phyloP scores from a whole-genome alignment of 2,888 invertebrate species.

The Drosophila acutilabella region DNA sequence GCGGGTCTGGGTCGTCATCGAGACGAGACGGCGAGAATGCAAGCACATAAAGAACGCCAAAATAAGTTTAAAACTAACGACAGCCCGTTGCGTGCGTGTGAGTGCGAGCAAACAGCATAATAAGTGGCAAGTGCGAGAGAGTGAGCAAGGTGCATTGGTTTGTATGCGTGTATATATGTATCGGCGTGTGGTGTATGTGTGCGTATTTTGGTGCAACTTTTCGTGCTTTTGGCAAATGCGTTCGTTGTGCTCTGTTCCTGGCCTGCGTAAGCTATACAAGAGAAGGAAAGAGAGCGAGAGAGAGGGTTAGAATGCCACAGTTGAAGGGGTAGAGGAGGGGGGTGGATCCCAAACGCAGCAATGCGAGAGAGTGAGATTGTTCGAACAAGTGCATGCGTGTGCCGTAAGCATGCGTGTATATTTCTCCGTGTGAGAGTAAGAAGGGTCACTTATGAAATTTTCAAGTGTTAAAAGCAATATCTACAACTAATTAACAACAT shows the following conservation, averaged over 20 bases:
- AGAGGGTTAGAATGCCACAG: conserved; percentile 36
- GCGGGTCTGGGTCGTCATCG: conserved; percentile 79
- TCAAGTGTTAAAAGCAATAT: conserved; percentile 52
- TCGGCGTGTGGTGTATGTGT: conserved; percentile 21
- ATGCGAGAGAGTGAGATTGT: conserved; percentile 46
- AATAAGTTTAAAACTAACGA: conserved; percentile 79
- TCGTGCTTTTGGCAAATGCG: conserved; percentile 74
- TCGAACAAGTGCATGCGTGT: conserved; percentile 65
- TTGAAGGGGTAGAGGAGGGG: conserved; percentile 18
- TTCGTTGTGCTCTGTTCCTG: conserved; percentile 47
- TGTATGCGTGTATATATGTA: conserved; percentile 17
- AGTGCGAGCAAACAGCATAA: conserved; percentile 40
- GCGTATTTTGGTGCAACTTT: conserved; percentile 72
- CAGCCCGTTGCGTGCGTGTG: conserved; percentile 39
- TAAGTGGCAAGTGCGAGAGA: conserved; percentile 32
- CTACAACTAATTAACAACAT: conserved; percentile 50
- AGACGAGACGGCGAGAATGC: conserved; percentile 69
- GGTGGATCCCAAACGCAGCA: conserved; percentile 13
- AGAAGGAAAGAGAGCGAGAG: conserved; percentile 29
- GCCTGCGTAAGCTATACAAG: conserved; percentile 41
- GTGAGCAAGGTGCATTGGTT: conserved; percentile 36
- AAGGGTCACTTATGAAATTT: conserved; percentile 56
- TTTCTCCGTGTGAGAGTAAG: not conserved
- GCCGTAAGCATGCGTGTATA: conserved; percentile 22
- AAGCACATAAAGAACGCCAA: conserved; percentile 77